A percentile compares a stretch with the other conserved stretches of the same genome.
These are phyloP conservation scores for Drosophila dives DNA, from an alignment of 2,888 invertebrate genomes.

Conservation along the genomic window DNA sequence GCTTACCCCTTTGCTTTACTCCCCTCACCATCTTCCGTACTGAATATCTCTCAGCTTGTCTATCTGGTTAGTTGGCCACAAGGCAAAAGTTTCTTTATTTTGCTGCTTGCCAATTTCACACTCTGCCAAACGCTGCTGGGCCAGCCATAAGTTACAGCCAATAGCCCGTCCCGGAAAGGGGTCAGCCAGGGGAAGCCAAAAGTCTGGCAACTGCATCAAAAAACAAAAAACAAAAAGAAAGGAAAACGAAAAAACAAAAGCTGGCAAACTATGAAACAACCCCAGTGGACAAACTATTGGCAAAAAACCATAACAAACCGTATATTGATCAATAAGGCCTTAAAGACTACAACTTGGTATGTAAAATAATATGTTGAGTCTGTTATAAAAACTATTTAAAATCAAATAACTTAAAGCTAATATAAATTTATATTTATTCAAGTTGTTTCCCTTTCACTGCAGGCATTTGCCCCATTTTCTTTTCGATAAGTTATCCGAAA, in stretches of 20 bases:
- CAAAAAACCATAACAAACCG: conserved; percentile 14
- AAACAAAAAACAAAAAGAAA: conserved; percentile 2
- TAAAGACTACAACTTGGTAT: conserved; percentile 4
- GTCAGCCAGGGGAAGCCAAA: conserved; percentile 33
- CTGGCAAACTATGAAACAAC: conserved; percentile 20
- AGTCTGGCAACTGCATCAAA: conserved; percentile 38
- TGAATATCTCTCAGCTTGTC: conserved; percentile 3
- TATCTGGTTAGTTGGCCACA: conserved; percentile 49
- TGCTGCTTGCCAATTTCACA: conserved; percentile 77
- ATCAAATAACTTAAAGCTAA: not conserved
- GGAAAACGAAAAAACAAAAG: conserved; percentile 36
- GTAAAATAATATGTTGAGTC: not conserved
- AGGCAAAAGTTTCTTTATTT: conserved; percentile 73
- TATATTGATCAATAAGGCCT: conserved; percentile 26
- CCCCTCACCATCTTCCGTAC: not conserved
- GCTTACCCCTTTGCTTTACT: not conserved
- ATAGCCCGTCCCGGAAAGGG: conserved; percentile 58
- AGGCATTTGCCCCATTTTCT: not conserved
- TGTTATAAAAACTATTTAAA: not conserved
- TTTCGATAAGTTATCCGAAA: not conserved
- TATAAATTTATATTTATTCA: not conserved
- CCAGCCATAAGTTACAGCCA: conserved; percentile 66
- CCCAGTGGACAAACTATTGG: conserved; percentile 13
- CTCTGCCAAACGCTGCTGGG: conserved; percentile 79
- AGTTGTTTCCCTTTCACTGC: not conserved